Conservation (phyloP, 1,140 invertebrate genomes). For the Drosophila lacertosa region DNA sequence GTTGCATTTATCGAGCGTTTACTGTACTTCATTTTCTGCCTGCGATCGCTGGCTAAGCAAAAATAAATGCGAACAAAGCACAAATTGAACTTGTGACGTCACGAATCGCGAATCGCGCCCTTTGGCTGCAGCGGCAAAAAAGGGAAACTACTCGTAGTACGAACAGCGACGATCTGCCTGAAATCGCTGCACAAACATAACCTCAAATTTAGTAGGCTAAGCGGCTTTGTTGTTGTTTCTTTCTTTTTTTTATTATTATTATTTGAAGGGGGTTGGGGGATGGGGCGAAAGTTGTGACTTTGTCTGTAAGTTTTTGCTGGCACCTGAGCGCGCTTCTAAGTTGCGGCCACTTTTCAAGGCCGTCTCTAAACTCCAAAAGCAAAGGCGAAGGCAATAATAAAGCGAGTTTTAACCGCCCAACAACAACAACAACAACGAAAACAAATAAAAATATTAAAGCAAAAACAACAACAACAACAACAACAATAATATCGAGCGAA, state of each 20-base stretch:
- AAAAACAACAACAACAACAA: conserved; percentile 21
- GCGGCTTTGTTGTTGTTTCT: background rate
- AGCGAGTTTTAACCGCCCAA: conserved; percentile 34
- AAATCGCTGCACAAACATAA: no score
- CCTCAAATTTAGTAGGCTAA: conserved; percentile 3
- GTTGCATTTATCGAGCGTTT: no score
- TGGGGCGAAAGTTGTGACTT: conserved; percentile 50
- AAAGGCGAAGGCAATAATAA: conserved; percentile 46
- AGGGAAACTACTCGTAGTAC: no score
- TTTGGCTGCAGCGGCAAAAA: no score
- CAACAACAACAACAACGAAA: conserved; percentile 27
- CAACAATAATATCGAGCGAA: conserved; percentile 47
- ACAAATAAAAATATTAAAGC: conserved; percentile 3
- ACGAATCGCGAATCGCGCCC: no score
- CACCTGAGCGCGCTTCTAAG: conserved; percentile 46
- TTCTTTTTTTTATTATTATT: no score
- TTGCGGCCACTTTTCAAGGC: conserved; percentile 78
- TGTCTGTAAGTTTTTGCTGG: conserved; percentile 37
- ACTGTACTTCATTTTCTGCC: no score
- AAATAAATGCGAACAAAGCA: no score
- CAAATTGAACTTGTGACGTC: no score
- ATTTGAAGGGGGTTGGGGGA: no score
- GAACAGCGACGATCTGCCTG: no score
- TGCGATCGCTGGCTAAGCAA: no score
- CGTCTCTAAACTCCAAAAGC: conserved; percentile 70